These are phyloP conservation scores for Pomacea maculata DNA, from an alignment of 1,140 invertebrate genomes.

Conservation along the genomic window DNA sequence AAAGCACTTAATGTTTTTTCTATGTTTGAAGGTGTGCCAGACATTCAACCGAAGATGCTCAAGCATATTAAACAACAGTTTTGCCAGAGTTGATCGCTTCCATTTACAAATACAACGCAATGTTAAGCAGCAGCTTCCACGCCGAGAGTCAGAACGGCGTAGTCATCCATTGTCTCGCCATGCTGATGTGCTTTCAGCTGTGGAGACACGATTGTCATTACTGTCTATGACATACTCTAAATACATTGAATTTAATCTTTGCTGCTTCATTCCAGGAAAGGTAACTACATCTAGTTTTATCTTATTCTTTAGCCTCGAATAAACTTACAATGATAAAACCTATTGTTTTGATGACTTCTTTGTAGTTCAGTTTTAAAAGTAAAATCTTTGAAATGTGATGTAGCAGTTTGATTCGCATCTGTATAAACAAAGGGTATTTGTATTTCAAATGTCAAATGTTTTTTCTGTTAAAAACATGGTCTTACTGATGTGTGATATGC, in stretches of 20 bases:
- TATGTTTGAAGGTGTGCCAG: constrained; percentile 77
- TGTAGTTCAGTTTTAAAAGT: neutral
- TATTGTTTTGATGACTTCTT: neutral
- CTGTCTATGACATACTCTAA: constrained; percentile 91
- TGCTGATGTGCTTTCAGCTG: constrained; percentile 87
- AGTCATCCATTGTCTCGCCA: constrained; percentile 85
- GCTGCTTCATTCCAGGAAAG: constrained; percentile 94
- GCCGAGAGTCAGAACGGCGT: constrained; percentile 87
- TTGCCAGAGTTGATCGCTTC: constrained; percentile 79
- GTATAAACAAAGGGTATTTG: neutral
- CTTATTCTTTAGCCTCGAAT: no score
- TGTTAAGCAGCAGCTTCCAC: constrained; percentile 84
- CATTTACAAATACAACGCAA: constrained; percentile 73
- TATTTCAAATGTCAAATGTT: no score
- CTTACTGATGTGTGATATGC: no score
- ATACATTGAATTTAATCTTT: constrained; percentile 81
- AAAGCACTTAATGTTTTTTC: neutral
- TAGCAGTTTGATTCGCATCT: neutral
- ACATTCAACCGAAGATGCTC: constrained; percentile 80
- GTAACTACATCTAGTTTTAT: constrained; percentile 55
- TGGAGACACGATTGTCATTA: constrained; percentile 91
- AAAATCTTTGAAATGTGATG: neutral
- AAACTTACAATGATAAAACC: neutral
- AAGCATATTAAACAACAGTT: constrained; percentile 82
- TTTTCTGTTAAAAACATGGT: no score